Percentiles rank a stretch among this genome's conserved stretches.
phyloP scores from a whole-genome alignment of 2,888 invertebrate genomes.

The Tetragonisca angustula region DNA sequence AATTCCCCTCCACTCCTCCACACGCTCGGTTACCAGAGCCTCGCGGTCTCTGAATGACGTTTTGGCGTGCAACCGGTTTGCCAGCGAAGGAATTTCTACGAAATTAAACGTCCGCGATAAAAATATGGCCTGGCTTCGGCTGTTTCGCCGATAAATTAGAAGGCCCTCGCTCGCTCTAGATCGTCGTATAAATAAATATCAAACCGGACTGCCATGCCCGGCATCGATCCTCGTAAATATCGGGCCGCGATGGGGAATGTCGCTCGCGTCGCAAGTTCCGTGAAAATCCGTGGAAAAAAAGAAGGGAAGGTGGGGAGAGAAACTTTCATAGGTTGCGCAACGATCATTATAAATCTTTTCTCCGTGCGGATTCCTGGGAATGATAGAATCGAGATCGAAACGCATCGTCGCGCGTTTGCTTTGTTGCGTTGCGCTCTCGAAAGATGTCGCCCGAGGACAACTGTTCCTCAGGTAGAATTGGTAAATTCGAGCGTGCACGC shows the following conservation, averaged over 20 bases:
- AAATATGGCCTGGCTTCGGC: conserved; percentile 50
- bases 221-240: conserved; percentile 27
- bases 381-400: not conserved
- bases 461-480: too few species aligned
- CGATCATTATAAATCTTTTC: conserved; percentile 5
- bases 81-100: conserved; percentile 58
- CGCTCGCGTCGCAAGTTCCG: not conserved
- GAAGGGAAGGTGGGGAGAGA: not conserved
- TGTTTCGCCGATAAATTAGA: conserved; percentile 47
- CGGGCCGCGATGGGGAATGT: not conserved
- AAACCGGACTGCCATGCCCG: conserved; percentile 10
- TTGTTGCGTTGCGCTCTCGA: not conserved
- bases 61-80: conserved; percentile 67
- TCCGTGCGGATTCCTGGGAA: not conserved
- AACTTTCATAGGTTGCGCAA: not conserved
- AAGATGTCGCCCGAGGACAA: not conserved
- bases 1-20: conserved; percentile 3
- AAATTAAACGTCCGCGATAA: conserved; percentile 57
- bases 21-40: not conserved
- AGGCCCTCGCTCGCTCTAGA: conserved; percentile 46
- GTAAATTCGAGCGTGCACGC: too few species aligned
- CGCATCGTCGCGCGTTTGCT: not conserved
- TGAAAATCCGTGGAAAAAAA: conserved; percentile 20
- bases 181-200: conserved; percentile 51
- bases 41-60: conserved; percentile 58